Evolutionary conservation across 2,113 vertebrate species (phyloP).

Genomic region (Theropithecus gelada): DNA sequence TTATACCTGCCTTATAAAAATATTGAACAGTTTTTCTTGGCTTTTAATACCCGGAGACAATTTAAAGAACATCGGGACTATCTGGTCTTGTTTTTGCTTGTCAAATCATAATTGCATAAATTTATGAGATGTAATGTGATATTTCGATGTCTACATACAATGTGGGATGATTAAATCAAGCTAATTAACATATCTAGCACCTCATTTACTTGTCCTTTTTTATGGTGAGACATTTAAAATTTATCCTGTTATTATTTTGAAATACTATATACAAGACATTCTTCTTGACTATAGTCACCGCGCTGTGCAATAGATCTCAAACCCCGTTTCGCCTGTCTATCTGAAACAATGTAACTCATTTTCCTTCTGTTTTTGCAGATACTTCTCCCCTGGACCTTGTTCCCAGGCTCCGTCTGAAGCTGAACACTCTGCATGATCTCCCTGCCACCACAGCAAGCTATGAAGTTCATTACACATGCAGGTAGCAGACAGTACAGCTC

Average conservation of each 20-base stretch:
- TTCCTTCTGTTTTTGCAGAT: neutral
- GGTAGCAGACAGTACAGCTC: accelerated
- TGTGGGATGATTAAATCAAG: neutral
- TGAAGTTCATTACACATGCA: accelerated
- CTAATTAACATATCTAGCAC: neutral
- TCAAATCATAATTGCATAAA: neutral
- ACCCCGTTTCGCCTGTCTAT: neutral
- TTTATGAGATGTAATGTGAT: neutral
- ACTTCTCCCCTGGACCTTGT: neutral
- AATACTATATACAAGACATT: neutral
- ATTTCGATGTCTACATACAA: neutral
- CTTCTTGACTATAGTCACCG: neutral
- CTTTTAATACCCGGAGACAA: neutral
- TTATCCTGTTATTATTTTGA: neutral
- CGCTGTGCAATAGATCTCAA: neutral
- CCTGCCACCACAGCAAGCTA: neutral
- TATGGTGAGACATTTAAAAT: neutral
- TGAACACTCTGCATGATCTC: neutral
- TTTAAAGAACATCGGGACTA: neutral
- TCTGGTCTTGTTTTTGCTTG: neutral
- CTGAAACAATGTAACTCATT: neutral
- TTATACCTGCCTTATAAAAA: neutral
- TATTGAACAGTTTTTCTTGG: neutral
- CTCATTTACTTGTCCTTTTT: neutral
- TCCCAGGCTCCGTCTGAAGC: neutral